Percentiles rank a stretch among this genome's conserved stretches.
Evolutionary conservation across 2,797 vertebrate species (phyloP).

Genomic region (Gorsachius magnificus): DNA sequence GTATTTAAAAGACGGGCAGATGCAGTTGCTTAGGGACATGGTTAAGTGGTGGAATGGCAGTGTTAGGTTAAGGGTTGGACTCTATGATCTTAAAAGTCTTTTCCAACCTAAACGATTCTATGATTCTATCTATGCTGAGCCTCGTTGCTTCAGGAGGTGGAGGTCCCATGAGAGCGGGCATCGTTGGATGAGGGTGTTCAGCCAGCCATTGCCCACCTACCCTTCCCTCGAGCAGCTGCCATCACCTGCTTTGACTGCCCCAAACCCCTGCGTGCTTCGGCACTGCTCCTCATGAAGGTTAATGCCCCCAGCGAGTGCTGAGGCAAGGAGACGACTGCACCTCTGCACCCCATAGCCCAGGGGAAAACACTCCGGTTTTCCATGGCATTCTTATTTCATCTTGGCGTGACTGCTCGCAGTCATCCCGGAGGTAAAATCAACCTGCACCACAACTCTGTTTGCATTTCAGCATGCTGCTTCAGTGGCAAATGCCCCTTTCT

Average conservation of each 20-base stretch:
- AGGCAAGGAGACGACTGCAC: not conserved
- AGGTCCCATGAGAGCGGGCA: not conserved
- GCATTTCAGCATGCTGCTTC: not conserved
- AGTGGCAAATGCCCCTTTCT: not conserved
- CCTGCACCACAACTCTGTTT: not conserved
- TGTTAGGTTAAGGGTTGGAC: too few species aligned
- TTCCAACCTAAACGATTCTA: too few species aligned
- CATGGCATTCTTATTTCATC: not conserved
- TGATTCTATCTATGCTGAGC: not conserved
- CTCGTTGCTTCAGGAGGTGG: not conserved
- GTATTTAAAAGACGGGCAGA: too few species aligned
- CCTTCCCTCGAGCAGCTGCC: not conserved
- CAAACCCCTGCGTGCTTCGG: not conserved
- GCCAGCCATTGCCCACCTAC: not conserved
- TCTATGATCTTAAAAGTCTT: too few species aligned
- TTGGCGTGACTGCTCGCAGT: not conserved
- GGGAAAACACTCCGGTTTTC: not conserved
- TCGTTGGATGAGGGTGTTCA: not conserved
- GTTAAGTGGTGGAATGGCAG: too few species aligned
- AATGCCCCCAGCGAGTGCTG: not conserved
- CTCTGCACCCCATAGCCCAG: not conserved
- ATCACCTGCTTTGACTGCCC: not conserved
- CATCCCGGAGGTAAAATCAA: not conserved
- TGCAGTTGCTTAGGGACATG: too few species aligned
- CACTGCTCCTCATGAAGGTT: fast-evolving